Base-by-base conservation (phyloP, 2,113 vertebrate species). In the Mionectes macconnelli region DNA sequence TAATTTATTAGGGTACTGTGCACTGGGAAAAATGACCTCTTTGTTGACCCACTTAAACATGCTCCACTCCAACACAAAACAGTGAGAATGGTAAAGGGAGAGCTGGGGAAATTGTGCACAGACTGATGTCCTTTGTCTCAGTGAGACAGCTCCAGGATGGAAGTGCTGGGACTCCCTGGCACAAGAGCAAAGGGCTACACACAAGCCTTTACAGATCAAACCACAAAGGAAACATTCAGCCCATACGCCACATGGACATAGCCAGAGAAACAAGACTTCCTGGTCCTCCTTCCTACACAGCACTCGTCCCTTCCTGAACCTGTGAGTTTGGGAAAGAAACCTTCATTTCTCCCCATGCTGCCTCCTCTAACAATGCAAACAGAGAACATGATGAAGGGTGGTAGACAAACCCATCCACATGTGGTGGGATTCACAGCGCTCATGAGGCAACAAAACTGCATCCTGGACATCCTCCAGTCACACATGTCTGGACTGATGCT, bases 171-270 rank as follows among this genome's bases (percentile, higher is more conserved):
- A 96, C 95, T 96, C 96, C 94, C 93, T 97, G 93, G 95, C 96
- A 96, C 91, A 42, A 96, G 96, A 96, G 96, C 90, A 94, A 96
- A 96, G 95, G 78, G 84, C 28, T 52, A 89, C 83, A 96, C 90
- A 96, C 90, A 96, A 95, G 95, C 89, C 74, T 89, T 82, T 84
- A 95, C 87, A 96, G 81, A 96, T 49, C 59, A 76, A 94, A 69
- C 81, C 93, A 96, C 95, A 96, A 95, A 96, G 89, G 91, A 95
- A 96, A 96, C 91, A 97, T 95, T 97, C 95, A 97, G 87, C 77
- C 56, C 37, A 20, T 80, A 50, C 0, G 1, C 76, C 6, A 14
- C 75, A 68, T 3, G 87, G 77, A 79, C 66, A 45, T 37, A 72
- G 94, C 17, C 77, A 62, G 77, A 91, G 88, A 92, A 95, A 95